Conservation (phyloP, 2,113 vertebrate genomes). For the Barbus barbus region DNA sequence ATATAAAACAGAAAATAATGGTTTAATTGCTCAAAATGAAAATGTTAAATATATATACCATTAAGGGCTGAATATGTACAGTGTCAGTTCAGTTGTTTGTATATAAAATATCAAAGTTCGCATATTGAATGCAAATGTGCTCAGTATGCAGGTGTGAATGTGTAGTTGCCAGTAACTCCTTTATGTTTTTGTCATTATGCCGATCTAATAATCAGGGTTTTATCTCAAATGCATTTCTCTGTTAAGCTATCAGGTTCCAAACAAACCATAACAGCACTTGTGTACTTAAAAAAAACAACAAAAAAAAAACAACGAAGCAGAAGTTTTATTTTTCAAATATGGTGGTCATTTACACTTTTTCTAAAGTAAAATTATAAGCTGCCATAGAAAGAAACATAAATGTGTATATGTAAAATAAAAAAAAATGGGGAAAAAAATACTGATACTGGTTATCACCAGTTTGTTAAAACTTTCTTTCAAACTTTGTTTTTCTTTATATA, state of each 20-base stretch:
- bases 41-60: not conserved
- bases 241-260: slow-evolving; percentile 4
- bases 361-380: slow-evolving; percentile 1
- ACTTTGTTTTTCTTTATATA: slow-evolving; percentile 13
- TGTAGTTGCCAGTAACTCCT: slow-evolving; percentile 22
- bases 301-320: too few relatives aligned
- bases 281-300: slow-evolving; percentile 13
- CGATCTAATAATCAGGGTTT: slow-evolving; percentile 22
- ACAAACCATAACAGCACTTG: slow-evolving; percentile 23
- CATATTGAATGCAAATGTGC: slow-evolving; percentile 19
- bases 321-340: slow-evolving; percentile 30
- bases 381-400: not conserved
- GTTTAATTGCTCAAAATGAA: not conserved
- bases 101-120: slow-evolving; percentile 24
- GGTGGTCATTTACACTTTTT: not conserved
- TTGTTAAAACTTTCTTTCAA: slow-evolving; percentile 21
- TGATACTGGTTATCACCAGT: slow-evolving; percentile 1
- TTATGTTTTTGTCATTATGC: not conserved
- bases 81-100: slow-evolving; percentile 30
- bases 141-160: slow-evolving; percentile 12
- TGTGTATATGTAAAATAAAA: slow-evolving; percentile 3
- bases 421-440: not conserved
- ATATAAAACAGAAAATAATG: not conserved
- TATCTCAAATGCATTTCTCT: not conserved
- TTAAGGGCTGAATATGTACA: slow-evolving; percentile 43